These are phyloP conservation scores for Euura saliciscinereae DNA, from an alignment of 1,140 invertebrate genomes.

Conservation along the genomic window DNA sequence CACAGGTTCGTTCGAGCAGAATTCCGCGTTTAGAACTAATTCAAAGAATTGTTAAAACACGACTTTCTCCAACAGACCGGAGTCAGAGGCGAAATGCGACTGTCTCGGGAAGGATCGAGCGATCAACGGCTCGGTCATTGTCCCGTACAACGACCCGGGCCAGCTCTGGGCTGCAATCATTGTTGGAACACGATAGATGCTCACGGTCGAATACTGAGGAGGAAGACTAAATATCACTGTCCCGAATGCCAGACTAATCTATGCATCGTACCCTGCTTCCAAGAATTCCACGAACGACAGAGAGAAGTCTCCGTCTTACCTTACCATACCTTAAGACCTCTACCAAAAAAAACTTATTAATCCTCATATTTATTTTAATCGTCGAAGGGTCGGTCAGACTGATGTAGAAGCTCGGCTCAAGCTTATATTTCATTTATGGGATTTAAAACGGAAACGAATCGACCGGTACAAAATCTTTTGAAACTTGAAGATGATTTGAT, in stretches of 20 bases:
- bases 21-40: neutral
- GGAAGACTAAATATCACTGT: constrained; percentile 89
- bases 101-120: constrained; percentile 29
- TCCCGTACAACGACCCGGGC: constrained; percentile 77
- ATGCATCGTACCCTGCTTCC: constrained; percentile 86
- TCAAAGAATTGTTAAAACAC: neutral
- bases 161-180: constrained; percentile 83
- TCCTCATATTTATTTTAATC: too few relatives aligned
- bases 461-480: too few relatives aligned
- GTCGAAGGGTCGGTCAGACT: too few relatives aligned
- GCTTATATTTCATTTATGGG: too few relatives aligned
- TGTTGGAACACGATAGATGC: constrained; percentile 88
- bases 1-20: constrained; percentile 51
- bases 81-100: neutral
- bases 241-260: constrained; percentile 86
- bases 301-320: constrained; percentile 43
- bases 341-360: too few relatives aligned
- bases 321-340: constrained; percentile 48
- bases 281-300: constrained; percentile 74
- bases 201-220: constrained; percentile 76
- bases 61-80: constrained; percentile 7
- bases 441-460: too few relatives aligned
- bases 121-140: constrained; percentile 68
- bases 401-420: too few relatives aligned
- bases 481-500: too few relatives aligned